Evolutionary conservation across 2,113 vertebrate genomes (phyloP).

Genomic region (Cyanistes caeruleus): DNA sequence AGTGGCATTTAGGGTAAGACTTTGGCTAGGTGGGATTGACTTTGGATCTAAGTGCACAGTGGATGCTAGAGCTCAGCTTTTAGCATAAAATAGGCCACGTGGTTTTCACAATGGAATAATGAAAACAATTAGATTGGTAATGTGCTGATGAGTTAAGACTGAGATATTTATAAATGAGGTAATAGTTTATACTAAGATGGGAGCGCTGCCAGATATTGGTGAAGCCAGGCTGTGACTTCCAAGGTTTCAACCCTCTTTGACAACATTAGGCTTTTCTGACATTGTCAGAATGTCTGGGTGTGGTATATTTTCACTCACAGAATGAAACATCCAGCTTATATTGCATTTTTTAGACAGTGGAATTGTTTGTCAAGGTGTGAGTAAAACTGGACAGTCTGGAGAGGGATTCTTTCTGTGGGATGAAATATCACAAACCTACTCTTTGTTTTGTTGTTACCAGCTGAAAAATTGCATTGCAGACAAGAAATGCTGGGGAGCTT

Average conservation of each 20-base stretch:
- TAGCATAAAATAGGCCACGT: background rate
- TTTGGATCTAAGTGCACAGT: background rate
- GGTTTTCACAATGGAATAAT: background rate
- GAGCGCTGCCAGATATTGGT: background rate
- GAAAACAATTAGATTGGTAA: background rate
- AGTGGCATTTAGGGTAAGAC: background rate
- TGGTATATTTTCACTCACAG: background rate
- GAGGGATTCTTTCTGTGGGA: background rate
- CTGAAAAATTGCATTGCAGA: background rate
- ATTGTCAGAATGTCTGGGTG: no score
- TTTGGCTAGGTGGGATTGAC: background rate
- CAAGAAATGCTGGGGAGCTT: background rate
- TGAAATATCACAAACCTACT: background rate
- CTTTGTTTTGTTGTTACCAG: background rate
- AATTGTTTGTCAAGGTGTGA: background rate
- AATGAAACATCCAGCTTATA: background rate
- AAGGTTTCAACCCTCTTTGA: background rate
- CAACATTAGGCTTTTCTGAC: fast-evolving
- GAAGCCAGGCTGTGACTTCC: background rate
- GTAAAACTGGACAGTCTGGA: background rate
- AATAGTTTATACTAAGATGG: background rate
- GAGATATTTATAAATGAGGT: background rate
- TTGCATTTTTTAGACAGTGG: background rate
- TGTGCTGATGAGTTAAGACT: background rate
- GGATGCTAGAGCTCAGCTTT: background rate